These are phyloP conservation scores for Strigamia maritima DNA, from an alignment of 2,888 invertebrate genomes.

Conservation along the genomic window DNA sequence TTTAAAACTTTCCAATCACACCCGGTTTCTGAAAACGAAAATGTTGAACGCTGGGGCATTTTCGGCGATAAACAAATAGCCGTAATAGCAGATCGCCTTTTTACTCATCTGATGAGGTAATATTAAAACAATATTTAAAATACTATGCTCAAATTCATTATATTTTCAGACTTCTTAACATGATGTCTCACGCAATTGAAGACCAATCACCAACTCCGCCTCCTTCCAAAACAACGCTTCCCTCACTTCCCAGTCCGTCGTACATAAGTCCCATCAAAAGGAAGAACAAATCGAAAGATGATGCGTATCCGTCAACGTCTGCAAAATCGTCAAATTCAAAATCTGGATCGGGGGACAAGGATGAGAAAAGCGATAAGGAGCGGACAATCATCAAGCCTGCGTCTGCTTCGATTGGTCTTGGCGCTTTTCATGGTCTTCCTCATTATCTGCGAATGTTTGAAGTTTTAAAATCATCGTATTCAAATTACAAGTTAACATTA, in stretches of 20 bases:
- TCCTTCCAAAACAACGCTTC: slow-evolving; percentile 58
- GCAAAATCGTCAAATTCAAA: not conserved
- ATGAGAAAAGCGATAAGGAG: slow-evolving; percentile 1
- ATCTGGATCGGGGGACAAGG: not conserved
- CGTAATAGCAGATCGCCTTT: slow-evolving; percentile 62
- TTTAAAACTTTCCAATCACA: slow-evolving; percentile 47
- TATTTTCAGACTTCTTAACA: slow-evolving; percentile 61
- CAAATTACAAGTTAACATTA: slow-evolving; percentile 80
- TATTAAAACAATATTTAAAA: not conserved
- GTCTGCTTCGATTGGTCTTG: slow-evolving; percentile 41
- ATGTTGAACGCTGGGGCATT: slow-evolving; percentile 49
- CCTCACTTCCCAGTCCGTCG: slow-evolving; percentile 51
- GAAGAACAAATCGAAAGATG: slow-evolving; percentile 49
- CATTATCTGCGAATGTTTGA: slow-evolving; percentile 84
- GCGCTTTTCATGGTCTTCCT: slow-evolving; percentile 59
- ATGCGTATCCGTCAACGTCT: slow-evolving; percentile 1
- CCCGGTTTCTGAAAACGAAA: slow-evolving; percentile 46
- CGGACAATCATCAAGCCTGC: not conserved
- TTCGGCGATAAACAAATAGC: slow-evolving; percentile 54
- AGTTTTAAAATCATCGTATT: slow-evolving; percentile 73
- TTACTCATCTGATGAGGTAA: slow-evolving; percentile 61
- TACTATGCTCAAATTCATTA: slow-evolving; percentile 21
- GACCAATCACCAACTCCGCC: slow-evolving; percentile 58
- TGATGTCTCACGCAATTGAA: slow-evolving; percentile 71
- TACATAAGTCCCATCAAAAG: slow-evolving; percentile 53